phyloP scores from a whole-genome alignment of 2,888 invertebrate genomes.

The Tortricodes alternella region DNA sequence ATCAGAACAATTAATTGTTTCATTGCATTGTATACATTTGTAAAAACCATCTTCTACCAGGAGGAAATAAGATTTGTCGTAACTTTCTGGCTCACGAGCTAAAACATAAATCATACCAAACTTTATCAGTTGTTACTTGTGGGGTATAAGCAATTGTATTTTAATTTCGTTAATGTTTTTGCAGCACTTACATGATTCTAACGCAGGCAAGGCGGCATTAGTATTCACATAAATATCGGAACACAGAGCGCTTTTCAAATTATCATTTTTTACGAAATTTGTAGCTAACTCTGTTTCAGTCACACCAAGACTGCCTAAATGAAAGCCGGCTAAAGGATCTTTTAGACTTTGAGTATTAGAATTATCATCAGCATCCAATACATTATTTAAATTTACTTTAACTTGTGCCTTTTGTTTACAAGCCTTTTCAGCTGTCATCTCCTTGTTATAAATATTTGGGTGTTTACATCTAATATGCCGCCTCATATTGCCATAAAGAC shows the following conservation, averaged over 20 bases:
- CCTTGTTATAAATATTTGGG: neutral
- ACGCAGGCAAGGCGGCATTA: neutral
- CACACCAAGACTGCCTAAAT: slow-evolving; percentile 5
- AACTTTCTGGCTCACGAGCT: neutral
- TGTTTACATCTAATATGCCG: slow-evolving; percentile 9
- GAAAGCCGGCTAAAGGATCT: slow-evolving; percentile 12
- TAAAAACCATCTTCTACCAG: slow-evolving; percentile 5
- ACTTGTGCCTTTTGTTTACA: neutral
- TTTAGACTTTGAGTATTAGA: neutral
- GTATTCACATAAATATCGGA: slow-evolving; percentile 5
- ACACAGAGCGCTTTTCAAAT: slow-evolving; percentile 1
- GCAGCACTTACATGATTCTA: slow-evolving; percentile 3
- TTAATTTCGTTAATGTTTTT: too few relatives aligned
- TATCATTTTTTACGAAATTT: neutral
- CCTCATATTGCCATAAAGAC: slow-evolving; percentile 12
- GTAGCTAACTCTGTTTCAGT: slow-evolving; percentile 13
- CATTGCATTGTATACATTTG: slow-evolving; percentile 8
- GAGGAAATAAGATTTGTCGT: slow-evolving; percentile 11
- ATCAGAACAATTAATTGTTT: neutral
- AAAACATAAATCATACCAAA: neutral
- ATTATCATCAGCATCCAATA: neutral
- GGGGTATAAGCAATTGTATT: neutral
- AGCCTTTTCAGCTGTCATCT: neutral
- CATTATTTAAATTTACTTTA: neutral
- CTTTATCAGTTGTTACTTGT: neutral